Percentiles rank a stretch among this genome's conserved stretches.
Evolutionary conservation across 1,140 invertebrate genomes (phyloP).

Genomic region (Drosophila trapezifrons): DNA sequence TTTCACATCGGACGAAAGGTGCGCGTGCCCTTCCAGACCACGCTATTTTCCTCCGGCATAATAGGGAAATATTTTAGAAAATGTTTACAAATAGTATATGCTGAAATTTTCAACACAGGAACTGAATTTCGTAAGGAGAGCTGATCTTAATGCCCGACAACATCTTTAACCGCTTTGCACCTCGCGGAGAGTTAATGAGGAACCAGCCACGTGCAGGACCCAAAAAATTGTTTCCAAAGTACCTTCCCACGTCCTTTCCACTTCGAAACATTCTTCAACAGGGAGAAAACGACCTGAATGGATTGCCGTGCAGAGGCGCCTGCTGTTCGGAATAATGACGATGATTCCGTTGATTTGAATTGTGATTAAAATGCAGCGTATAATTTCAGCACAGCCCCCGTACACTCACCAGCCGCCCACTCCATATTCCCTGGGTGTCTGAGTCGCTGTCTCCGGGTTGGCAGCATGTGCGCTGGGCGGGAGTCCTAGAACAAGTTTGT

Average conservation of each 20-base stretch:
- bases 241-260: neutral
- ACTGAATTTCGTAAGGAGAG: neutral
- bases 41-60: neutral
- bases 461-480: constrained; percentile 60
- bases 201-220: constrained; percentile 9
- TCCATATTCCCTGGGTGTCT: constrained; percentile 17
- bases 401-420: neutral
- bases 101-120: neutral
- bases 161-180: neutral
- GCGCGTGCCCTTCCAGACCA: neutral
- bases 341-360: constrained; percentile 82
- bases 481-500: constrained; percentile 57
- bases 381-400: constrained; percentile 59
- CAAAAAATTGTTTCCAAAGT: constrained; percentile 11
- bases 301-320: constrained; percentile 30
- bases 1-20: constrained; percentile 20
- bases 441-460: constrained; percentile 37
- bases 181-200: constrained; percentile 7
- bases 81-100: constrained; percentile 8
- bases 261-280: constrained; percentile 31
- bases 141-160: neutral
- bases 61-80: too few relatives aligned
- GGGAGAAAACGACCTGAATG: constrained; percentile 31
- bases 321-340: constrained; percentile 76
- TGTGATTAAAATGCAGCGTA: constrained; percentile 83